phyloP scores from a whole-genome alignment of 1,140 invertebrate species.

The Bombus haemorrhoidalis region DNA sequence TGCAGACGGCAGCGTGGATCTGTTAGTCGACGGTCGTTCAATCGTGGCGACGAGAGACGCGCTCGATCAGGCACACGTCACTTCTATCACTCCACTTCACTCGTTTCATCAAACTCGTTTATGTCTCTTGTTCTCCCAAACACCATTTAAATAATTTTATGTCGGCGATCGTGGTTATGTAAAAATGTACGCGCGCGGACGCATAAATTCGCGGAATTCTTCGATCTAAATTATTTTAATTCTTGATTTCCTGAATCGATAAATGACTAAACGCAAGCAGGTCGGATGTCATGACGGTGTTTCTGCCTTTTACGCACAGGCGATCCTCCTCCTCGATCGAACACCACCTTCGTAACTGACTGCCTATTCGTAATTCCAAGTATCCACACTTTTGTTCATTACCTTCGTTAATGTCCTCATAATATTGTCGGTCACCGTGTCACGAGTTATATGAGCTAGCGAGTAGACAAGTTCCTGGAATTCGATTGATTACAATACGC shows the following conservation, averaged over 20 bases:
- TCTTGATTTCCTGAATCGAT: not conserved
- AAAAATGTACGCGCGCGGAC: not conserved
- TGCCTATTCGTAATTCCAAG: not conserved
- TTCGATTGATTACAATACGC: not conserved
- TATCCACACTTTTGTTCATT: not conserved
- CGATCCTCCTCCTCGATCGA: not conserved
- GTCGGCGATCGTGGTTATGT: not conserved
- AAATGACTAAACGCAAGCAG: not conserved
- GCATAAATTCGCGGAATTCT: not conserved
- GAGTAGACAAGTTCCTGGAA: constrained; percentile 1
- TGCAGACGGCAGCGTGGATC: constrained; percentile 76
- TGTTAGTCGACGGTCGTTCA: constrained; percentile 67
- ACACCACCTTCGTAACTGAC: not conserved
- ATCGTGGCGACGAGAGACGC: constrained; percentile 62
- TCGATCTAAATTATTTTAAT: not conserved
- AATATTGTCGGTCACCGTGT: constrained; percentile 50
- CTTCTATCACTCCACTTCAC: constrained; percentile 59
- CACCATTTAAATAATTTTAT: not conserved
- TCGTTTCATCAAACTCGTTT: constrained; percentile 39
- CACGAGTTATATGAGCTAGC: not conserved
- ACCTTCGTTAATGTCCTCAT: not conserved
- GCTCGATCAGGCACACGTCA: constrained; percentile 43
- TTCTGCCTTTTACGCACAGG: no score
- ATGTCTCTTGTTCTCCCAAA: constrained; percentile 8
- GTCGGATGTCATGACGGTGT: not conserved